These are phyloP conservation scores for Camponotus fellah DNA, from an alignment of 2,888 invertebrate genomes.

Conservation along the genomic window DNA sequence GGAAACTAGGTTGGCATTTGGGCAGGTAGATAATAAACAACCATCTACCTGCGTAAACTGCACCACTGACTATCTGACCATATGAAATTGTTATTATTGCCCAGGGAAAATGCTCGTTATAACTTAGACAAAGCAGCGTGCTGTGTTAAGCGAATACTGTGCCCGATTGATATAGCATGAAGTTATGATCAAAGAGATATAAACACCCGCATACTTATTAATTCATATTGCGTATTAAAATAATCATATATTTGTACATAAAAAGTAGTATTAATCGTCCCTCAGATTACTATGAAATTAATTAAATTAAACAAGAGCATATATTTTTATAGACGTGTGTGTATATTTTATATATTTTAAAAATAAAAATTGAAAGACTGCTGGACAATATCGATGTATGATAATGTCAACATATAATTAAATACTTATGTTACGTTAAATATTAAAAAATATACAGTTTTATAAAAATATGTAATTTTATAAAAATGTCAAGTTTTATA, in stretches of 20 bases:
- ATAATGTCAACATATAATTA: neutral
- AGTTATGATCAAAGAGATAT: neutral
- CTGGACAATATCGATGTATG: neutral
- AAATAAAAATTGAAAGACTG: neutral
- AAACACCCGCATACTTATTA: neutral
- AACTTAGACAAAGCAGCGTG: conserved; percentile 49
- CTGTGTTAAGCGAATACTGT: conserved; percentile 27
- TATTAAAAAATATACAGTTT: neutral
- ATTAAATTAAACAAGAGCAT: neutral
- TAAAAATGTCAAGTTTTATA: neutral
- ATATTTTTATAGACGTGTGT: neutral
- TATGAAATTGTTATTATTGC: conserved; percentile 74
- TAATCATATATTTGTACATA: neutral
- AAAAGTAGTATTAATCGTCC: neutral
- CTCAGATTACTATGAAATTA: conserved; percentile 43
- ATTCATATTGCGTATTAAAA: neutral
- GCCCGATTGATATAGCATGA: neutral
- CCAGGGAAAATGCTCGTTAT: conserved; percentile 60
- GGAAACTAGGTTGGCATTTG: conserved; percentile 66
- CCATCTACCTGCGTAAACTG: conserved; percentile 67
- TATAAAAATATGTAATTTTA: neutral
- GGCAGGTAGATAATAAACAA: conserved; percentile 65
- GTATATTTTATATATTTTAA: neutral
- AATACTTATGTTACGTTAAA: neutral
- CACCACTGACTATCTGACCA: conserved; percentile 66